phyloP scores from a whole-genome alignment of 2,888 invertebrate species.

The Sarcophaga caerulescens region DNA sequence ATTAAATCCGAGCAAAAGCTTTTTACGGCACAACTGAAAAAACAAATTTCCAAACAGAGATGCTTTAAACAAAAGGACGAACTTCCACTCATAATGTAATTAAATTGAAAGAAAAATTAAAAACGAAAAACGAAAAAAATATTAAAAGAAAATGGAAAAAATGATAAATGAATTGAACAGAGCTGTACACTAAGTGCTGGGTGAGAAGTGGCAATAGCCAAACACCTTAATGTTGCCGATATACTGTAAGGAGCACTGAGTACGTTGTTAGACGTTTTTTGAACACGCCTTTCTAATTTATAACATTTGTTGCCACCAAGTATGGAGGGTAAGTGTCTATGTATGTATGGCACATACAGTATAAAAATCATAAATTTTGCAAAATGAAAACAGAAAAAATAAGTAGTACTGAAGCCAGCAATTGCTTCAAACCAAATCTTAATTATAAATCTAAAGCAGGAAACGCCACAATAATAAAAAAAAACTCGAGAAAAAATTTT shows the following conservation, averaged over 20 bases:
- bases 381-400: conserved; percentile 31
- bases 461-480: conserved; percentile 74
- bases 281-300: conserved; percentile 59
- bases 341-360: conserved; percentile 6
- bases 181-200: conserved; percentile 42
- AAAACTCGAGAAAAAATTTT: conserved; percentile 41
- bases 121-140: conserved; percentile 11
- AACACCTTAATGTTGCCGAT: conserved; percentile 50
- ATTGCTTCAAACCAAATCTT: conserved; percentile 79
- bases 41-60: conserved; percentile 41
- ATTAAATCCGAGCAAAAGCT: not conserved
- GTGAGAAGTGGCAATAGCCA: conserved; percentile 45
- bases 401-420: conserved; percentile 70
- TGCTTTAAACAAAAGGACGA: conserved; percentile 52
- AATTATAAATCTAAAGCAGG: conserved; percentile 79
- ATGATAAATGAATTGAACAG: conserved; percentile 63
- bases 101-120: conserved; percentile 59
- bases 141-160: conserved; percentile 40
- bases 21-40: conserved; percentile 31
- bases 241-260: not conserved
- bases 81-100: conserved; percentile 66
- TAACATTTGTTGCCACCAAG: conserved; percentile 56
- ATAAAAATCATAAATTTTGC: not conserved
- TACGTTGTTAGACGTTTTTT: conserved; percentile 10
- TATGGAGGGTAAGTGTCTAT: conserved; percentile 29